These are phyloP conservation scores for Pipra filicauda DNA, from an alignment of 2,113 vertebrate genomes.

Conservation along the genomic window DNA sequence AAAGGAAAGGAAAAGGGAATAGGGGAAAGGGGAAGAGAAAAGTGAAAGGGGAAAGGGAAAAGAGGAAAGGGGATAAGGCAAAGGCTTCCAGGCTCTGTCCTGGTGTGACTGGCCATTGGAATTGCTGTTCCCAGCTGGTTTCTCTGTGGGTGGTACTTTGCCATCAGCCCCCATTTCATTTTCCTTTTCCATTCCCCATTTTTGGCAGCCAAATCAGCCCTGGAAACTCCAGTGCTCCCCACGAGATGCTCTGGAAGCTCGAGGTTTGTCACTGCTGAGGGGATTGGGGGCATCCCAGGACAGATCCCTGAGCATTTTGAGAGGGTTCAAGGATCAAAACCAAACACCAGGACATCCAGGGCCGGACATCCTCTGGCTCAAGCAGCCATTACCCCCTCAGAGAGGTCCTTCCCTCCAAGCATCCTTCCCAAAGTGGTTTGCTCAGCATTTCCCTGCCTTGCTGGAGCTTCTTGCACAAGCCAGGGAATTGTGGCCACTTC, in stretches of 20 bases:
- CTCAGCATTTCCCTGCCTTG: neutral
- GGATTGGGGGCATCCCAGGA: accelerated
- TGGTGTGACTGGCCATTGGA: neutral
- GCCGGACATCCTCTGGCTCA: neutral
- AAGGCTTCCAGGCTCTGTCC: neutral
- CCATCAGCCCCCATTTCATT: neutral
- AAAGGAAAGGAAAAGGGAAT: neutral
- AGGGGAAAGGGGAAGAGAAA: no score
- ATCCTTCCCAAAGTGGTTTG: neutral
- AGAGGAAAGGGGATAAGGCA: neutral
- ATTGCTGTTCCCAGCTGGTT: neutral
- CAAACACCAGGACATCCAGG: neutral
- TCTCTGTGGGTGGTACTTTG: neutral
- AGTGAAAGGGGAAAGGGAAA: neutral
- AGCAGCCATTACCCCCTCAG: neutral
- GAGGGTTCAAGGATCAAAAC: neutral
- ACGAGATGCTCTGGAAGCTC: neutral
- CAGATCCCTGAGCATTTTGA: neutral
- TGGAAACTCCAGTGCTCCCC: neutral
- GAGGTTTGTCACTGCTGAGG: accelerated
- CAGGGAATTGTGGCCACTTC: neutral
- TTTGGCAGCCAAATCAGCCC: neutral
- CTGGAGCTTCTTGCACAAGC: neutral
- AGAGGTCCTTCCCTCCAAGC: neutral
- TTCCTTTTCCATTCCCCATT: neutral